Evolutionary conservation across 1,140 invertebrate genomes (phyloP).

Genomic region (Drosophila ficusphila): DNA sequence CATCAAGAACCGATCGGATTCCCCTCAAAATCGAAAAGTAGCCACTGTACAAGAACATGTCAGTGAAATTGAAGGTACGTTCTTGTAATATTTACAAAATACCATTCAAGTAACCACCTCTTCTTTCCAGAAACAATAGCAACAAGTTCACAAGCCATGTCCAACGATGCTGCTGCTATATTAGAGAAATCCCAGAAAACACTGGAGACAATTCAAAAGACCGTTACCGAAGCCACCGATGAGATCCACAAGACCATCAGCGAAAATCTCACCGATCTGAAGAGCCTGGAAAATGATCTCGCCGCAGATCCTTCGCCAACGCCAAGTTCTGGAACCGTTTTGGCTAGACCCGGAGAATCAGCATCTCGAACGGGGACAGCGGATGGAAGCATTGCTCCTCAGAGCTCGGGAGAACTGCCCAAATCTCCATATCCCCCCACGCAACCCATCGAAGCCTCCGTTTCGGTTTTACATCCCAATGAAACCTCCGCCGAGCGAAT

Average conservation of each 20-base stretch:
- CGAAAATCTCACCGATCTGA: conserved; percentile 77
- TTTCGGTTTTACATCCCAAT: conserved; percentile 69
- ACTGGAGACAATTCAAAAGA: conserved; percentile 72
- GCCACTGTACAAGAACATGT: conserved; percentile 45
- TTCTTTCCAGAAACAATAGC: conserved; percentile 10
- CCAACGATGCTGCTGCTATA: conserved; percentile 64
- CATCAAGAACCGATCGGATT: conserved; percentile 59
- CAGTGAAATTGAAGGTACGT: conserved; percentile 51
- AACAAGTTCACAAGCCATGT: conserved; percentile 1
- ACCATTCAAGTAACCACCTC: background rate
- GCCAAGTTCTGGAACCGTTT: conserved; percentile 47
- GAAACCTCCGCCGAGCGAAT: conserved; percentile 49
- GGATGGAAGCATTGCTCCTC: conserved; percentile 55
- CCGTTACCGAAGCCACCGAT: conserved; percentile 70
- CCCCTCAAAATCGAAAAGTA: conserved; percentile 62
- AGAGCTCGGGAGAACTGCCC: conserved; percentile 37
- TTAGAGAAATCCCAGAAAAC: conserved; percentile 73
- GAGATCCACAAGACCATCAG: conserved; percentile 80
- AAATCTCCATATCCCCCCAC: conserved; percentile 75
- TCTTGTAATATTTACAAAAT: background rate
- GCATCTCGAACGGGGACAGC: conserved; percentile 65
- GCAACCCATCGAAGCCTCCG: conserved; percentile 78
- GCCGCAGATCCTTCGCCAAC: conserved; percentile 57
- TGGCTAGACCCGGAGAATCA: conserved; percentile 54
- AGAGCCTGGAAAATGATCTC: conserved; percentile 72